Evolutionary conservation across 2,797 vertebrate genomes (phyloP), one percentile per base, ranked within the genome.

Genomic region (Australoheros facetus): DNA sequence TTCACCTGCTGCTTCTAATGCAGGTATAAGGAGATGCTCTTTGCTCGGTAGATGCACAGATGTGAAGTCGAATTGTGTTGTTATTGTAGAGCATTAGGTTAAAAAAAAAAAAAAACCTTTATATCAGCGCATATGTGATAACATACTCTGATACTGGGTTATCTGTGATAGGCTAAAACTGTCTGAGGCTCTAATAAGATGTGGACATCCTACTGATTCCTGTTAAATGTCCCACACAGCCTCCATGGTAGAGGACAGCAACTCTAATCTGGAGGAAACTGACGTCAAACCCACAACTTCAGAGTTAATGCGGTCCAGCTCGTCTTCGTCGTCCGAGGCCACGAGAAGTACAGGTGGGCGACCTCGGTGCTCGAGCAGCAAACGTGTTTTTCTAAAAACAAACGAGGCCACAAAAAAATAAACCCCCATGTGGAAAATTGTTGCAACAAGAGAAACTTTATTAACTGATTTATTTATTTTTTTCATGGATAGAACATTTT

Each of bases 231-330:
- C 12, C 13, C 39, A 19, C 21, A 1, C 64, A 82, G 66, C 70
- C 4, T 80, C 80, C 0, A n/a, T 7, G 17, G 37, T n/a, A 10
- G 87, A 77, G 8, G 79, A 85, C 2, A 70, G 28, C 1, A 77
- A 64, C 54, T 60, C 74, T 7, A 19, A 48, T 7, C 26, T 71
- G 17, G 82, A 85, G 10, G 87, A 91, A 23, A 23, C 17, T 0
- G 91, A 93, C 3, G 87, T 83, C 3, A 91, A 93, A 77, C 88
- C 92, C 2, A n/a, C 66, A 10, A 45, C 83, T 23, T 39, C 83
- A 7, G 89, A 88, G 5, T n/a, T 42, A 11, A 62, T 84, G 32
- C 77, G 14, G 79, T 85, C 75, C 21, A 69, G 75, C 45, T 84
- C 76, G 3, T 79, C 88, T 26, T 71, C 79, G 1, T 53, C 73